Evolutionary conservation across 2,888 invertebrate genomes (phyloP).

Genomic region (Drosophila colorata): DNA sequence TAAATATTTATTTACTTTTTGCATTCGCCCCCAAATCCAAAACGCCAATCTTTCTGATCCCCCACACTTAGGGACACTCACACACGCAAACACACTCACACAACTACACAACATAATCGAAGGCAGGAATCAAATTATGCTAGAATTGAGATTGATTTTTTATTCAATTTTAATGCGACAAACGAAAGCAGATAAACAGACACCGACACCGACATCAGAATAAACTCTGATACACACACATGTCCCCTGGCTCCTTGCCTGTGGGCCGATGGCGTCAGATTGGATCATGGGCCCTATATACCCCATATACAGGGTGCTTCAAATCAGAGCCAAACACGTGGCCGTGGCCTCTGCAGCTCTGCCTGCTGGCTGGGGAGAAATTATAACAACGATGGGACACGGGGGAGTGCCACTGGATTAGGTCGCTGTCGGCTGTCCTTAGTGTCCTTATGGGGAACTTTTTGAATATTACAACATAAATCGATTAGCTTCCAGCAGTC

Average conservation of each 20-base stretch:
- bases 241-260: slow-evolving; percentile 36
- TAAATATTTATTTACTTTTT: slow-evolving; percentile 65
- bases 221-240: slow-evolving; percentile 22
- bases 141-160: slow-evolving; percentile 85
- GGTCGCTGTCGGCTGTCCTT: slow-evolving; percentile 59
- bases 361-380: slow-evolving; percentile 52
- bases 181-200: slow-evolving; percentile 81
- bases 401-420: slow-evolving; percentile 73
- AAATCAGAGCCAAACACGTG: slow-evolving; percentile 62
- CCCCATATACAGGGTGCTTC: slow-evolving; percentile 63
- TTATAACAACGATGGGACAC: slow-evolving; percentile 62
- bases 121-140: slow-evolving; percentile 83
- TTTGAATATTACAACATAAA: slow-evolving; percentile 82
- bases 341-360: slow-evolving; percentile 29
- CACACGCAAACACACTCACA: slow-evolving; percentile 12
- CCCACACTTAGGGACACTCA: slow-evolving; percentile 11
- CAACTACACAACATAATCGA: slow-evolving; percentile 66
- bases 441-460: slow-evolving; percentile 73
- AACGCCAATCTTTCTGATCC: slow-evolving; percentile 11
- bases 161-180: slow-evolving; percentile 84
- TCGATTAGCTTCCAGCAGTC: slow-evolving; percentile 79
- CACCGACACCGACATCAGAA: slow-evolving; percentile 49
- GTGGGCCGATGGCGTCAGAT: slow-evolving; percentile 25
- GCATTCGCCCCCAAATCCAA: slow-evolving; percentile 37
- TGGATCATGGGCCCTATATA: slow-evolving; percentile 51